Conservation (phyloP, 2,113 vertebrate genomes). For the Perccottus glenii region DNA sequence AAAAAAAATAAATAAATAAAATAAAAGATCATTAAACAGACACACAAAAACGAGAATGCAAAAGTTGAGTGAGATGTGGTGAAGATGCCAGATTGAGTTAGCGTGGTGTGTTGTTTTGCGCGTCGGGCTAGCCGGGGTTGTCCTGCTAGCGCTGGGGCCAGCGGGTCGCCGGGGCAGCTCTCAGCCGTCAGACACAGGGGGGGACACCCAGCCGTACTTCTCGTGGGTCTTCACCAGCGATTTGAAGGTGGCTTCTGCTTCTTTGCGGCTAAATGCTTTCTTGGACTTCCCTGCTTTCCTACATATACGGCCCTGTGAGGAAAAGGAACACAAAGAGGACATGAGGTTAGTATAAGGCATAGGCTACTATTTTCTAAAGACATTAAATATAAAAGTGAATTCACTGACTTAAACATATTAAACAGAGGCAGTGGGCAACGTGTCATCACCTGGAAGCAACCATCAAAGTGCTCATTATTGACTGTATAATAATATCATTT, state of each 20-base stretch:
- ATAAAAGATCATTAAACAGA: constrained; percentile 8
- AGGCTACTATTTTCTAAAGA: no score
- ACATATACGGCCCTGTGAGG: constrained; percentile 93
- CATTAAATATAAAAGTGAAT: no score
- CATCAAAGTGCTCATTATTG: no score
- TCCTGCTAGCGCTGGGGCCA: constrained; percentile 49
- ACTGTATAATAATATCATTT: no score
- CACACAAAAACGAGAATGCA: constrained; percentile 23
- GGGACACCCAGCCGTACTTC: constrained; percentile 99
- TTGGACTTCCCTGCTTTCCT: constrained; percentile 99
- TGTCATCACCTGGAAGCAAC: no score
- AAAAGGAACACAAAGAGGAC: constrained; percentile 6
- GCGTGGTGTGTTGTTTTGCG: constrained; percentile 69
- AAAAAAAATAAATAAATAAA: constrained; percentile 3
- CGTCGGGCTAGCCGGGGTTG: constrained; percentile 57
- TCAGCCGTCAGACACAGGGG: constrained; percentile 97
- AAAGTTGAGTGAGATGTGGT: constrained; percentile 37
- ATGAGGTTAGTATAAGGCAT: constrained; percentile 3
- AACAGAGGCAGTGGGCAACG: no score
- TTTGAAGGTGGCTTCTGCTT: constrained; percentile 99
- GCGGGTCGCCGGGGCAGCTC: background rate
- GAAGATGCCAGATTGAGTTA: constrained; percentile 62
- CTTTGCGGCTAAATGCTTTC: constrained; percentile 99
- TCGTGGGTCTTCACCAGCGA: constrained; percentile 99
- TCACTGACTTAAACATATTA: no score